Evolutionary conservation across 2,888 invertebrate species (phyloP).

Genomic region (Andricus curvator): DNA sequence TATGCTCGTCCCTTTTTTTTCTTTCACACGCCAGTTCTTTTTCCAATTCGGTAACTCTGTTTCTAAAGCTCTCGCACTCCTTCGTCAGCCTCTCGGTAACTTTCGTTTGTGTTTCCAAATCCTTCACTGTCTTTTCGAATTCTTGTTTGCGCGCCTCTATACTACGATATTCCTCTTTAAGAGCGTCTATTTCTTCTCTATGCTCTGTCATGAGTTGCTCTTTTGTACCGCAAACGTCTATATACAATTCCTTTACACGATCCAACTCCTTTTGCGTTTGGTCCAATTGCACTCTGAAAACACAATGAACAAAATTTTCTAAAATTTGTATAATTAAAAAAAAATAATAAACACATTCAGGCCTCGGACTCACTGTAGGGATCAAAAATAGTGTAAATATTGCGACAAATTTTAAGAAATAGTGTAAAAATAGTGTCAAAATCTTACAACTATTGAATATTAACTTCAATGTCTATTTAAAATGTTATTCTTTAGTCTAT

Average conservation of each 20-base stretch:
- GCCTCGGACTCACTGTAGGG: too few relatives aligned
- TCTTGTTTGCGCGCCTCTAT: constrained; percentile 63
- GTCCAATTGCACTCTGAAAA: constrained; percentile 70
- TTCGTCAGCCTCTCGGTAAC: constrained; percentile 64
- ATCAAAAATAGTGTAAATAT: too few relatives aligned
- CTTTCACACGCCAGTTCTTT: constrained; percentile 68
- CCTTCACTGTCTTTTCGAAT: constrained; percentile 65
- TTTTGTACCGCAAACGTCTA: constrained; percentile 82
- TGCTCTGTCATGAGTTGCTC: constrained; percentile 82
- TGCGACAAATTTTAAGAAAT: too few relatives aligned
- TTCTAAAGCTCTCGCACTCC: constrained; percentile 67
- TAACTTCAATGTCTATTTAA: too few relatives aligned
- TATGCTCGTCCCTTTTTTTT: constrained; percentile 68
- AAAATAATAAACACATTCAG: neutral
- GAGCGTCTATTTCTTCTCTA: constrained; percentile 80
- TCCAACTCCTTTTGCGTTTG: constrained; percentile 73
- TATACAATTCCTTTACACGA: constrained; percentile 74
- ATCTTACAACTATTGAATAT: too few relatives aligned
- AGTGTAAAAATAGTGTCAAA: too few relatives aligned
- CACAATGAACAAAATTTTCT: constrained; percentile 1
- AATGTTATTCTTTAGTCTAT: too few relatives aligned
- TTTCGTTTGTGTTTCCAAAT: constrained; percentile 67
- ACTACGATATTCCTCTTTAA: constrained; percentile 71
- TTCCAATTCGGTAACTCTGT: constrained; percentile 69
- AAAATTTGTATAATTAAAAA: neutral